A percentile compares a stretch with the other conserved stretches of the same genome.
These are phyloP conservation scores for Papilio demoleus DNA, from an alignment of 2,888 invertebrate genomes.

Conservation along the genomic window DNA sequence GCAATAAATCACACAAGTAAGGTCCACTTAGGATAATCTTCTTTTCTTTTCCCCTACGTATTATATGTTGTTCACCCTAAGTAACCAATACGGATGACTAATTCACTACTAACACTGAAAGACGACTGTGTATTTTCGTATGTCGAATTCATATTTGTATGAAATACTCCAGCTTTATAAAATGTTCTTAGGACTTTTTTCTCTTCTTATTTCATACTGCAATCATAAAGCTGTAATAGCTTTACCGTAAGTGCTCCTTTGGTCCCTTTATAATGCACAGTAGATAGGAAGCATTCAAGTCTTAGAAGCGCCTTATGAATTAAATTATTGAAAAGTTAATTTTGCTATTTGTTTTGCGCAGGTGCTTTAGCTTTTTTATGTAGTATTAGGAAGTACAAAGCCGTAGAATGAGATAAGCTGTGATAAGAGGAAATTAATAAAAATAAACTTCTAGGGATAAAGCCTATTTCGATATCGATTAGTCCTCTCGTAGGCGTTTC, in stretches of 20 bases:
- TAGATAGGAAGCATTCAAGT: neutral
- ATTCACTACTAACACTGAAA: too few relatives aligned
- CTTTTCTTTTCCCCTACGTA: too few relatives aligned
- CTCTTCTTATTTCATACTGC: neutral
- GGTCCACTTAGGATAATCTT: too few relatives aligned
- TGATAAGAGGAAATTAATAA: neutral
- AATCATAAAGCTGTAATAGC: neutral
- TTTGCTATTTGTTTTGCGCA: neutral
- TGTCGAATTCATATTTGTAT: neutral
- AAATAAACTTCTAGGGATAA: neutral
- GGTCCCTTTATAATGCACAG: neutral
- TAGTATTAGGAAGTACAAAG: neutral
- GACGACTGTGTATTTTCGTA: too few relatives aligned
- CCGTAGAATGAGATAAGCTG: neutral
- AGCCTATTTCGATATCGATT: neutral
- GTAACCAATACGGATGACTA: too few relatives aligned
- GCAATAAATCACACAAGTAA: too few relatives aligned
- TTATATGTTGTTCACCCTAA: too few relatives aligned
- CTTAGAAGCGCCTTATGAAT: neutral
- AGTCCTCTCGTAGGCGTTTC: neutral
- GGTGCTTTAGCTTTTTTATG: neutral
- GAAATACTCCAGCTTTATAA: neutral
- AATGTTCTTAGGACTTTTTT: neutral
- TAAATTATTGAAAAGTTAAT: neutral
- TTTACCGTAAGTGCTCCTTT: neutral